These are phyloP conservation scores for Mormyrus hasselquistii DNA, from an alignment of 2,797 vertebrate species.

Conservation along the genomic window DNA sequence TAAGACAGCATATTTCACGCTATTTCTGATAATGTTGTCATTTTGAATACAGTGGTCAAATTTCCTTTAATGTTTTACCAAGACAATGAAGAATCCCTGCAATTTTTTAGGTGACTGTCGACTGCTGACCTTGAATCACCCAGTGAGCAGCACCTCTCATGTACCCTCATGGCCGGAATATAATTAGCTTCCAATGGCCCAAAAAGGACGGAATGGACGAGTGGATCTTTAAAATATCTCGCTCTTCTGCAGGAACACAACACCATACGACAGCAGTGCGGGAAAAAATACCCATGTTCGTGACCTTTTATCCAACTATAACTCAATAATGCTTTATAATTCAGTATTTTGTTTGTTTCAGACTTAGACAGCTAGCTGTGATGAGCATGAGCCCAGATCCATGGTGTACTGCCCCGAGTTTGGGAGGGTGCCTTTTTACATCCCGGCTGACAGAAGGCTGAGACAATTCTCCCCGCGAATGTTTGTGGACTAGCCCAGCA, in stretches of 20 bases:
- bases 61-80: not conserved
- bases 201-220: not conserved
- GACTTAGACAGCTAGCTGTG: not conserved
- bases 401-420: not conserved
- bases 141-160: not conserved
- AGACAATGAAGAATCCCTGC: not conserved
- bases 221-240: not conserved
- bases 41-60: not conserved
- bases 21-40: not conserved
- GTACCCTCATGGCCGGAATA: not conserved
- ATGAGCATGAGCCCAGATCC: not conserved
- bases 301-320: not conserved
- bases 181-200: not conserved
- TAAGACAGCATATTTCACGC: not conserved
- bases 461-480: not conserved
- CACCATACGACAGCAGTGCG: not conserved
- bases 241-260: not conserved
- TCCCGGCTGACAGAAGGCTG: not conserved
- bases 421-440: not conserved
- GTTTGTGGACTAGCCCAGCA: not conserved
- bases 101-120: not conserved
- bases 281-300: not conserved
- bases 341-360: not conserved
- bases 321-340: not conserved
- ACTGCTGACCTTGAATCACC: not conserved